Percentiles rank a stretch among this genome's conserved stretches.
phyloP scores from a whole-genome alignment of 2,888 invertebrate species.

The Zhuqinia jingwanae region DNA sequence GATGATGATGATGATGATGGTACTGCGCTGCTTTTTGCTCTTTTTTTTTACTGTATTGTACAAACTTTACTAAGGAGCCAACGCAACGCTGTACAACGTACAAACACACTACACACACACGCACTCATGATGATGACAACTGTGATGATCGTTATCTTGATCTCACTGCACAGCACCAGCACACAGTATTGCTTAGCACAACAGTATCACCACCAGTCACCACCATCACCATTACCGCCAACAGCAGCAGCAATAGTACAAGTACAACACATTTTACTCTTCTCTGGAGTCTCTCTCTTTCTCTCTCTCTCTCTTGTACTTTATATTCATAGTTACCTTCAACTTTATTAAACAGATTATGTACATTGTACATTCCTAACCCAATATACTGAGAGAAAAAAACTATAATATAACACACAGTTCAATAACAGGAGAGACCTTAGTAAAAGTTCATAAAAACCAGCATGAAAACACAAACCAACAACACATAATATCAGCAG shows the following conservation, averaged over 20 bases:
- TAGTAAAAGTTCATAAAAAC: background rate
- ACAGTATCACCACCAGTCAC: too few species aligned
- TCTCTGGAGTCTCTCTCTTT: background rate
- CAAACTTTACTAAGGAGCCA: too few species aligned
- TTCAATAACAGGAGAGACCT: background rate
- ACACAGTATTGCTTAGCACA: background rate
- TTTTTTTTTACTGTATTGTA: background rate
- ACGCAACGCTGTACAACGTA: background rate
- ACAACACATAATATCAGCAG: background rate
- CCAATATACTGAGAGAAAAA: too few species aligned
- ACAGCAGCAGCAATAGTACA: background rate
- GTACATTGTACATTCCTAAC: too few species aligned
- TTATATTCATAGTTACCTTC: slow-evolving; percentile 20
- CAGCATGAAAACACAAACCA: background rate
- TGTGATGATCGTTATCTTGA: slow-evolving; percentile 47
- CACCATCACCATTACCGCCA: background rate
- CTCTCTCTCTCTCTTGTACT: background rate
- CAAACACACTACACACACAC: background rate
- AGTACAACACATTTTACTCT: background rate
- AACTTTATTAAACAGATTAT: background rate
- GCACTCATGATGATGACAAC: slow-evolving; percentile 13
- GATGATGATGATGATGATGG: slow-evolving; percentile 50
- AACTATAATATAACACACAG: background rate
- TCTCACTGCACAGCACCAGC: too few species aligned
- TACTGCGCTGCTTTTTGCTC: slow-evolving; percentile 34